Percentiles rank a stretch among this genome's conserved stretches.
phyloP scores from a whole-genome alignment of 2,888 invertebrate genomes.

The Polydrusus cervinus region DNA sequence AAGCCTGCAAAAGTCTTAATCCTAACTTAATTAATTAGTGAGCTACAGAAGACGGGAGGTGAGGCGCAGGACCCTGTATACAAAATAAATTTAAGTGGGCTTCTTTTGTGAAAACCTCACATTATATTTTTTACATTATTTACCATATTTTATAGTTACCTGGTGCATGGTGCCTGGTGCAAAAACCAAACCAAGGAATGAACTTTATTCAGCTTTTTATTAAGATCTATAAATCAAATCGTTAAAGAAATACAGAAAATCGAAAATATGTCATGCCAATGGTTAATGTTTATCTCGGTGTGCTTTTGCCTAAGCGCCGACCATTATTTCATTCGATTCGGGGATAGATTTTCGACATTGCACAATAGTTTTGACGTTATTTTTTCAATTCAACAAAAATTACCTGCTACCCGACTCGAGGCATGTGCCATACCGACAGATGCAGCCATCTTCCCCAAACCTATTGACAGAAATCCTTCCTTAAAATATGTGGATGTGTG shows the following conservation, averaged over 20 bases:
- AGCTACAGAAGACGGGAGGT: no score
- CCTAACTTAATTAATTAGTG: no score
- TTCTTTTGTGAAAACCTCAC: no score
- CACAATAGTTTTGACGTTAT: slow-evolving; percentile 62
- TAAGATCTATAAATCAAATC: slow-evolving; percentile 41
- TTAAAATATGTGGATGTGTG: slow-evolving; percentile 49
- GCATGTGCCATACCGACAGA: slow-evolving; percentile 64
- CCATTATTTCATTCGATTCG: slow-evolving; percentile 50
- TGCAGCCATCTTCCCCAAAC: slow-evolving; percentile 53
- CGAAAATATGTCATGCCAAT: slow-evolving; percentile 25
- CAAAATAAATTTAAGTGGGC: no score
- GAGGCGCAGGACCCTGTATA: no score
- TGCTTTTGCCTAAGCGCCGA: slow-evolving; percentile 52
- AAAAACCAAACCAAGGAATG: slow-evolving; percentile 3
- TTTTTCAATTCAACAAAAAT: slow-evolving; percentile 59
- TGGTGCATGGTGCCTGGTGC: background rate
- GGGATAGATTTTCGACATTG: slow-evolving; percentile 57
- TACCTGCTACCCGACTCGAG: slow-evolving; percentile 62
- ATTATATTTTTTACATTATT: no score
- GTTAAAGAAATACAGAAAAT: slow-evolving; percentile 32
- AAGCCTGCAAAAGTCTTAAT: no score
- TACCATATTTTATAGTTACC: no score
- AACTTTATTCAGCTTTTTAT: slow-evolving; percentile 27
- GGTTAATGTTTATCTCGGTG: slow-evolving; percentile 43
- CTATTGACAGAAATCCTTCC: slow-evolving; percentile 54